Evolutionary conservation across 2,888 invertebrate genomes (phyloP).

Genomic region (Heliconius charithonia): DNA sequence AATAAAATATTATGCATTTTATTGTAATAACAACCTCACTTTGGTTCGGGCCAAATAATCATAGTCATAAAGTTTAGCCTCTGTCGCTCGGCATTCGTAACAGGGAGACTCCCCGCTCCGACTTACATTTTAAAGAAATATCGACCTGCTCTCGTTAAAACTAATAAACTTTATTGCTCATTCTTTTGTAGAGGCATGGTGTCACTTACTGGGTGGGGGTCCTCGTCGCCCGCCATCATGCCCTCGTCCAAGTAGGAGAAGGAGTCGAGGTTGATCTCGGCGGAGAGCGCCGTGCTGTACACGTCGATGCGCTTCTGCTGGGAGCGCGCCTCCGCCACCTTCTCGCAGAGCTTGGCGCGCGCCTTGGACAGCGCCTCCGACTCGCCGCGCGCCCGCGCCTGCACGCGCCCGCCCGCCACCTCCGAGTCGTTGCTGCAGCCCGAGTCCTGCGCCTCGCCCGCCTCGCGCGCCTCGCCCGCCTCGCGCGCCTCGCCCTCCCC

Average conservation of each 20-base stretch:
- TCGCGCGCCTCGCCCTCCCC: slow-evolving; percentile 60
- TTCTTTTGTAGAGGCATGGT: slow-evolving; percentile 68
- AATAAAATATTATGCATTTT: slow-evolving; percentile 28
- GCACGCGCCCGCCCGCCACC: slow-evolving; percentile 72
- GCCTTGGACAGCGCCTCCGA: slow-evolving; percentile 74
- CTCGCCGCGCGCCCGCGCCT: slow-evolving; percentile 67
- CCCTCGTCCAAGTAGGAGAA: slow-evolving; percentile 81
- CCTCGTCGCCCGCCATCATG: slow-evolving; percentile 75
- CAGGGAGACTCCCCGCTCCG: neutral
- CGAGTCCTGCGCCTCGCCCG: slow-evolving; percentile 67
- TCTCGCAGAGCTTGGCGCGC: slow-evolving; percentile 74
- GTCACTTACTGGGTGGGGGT: slow-evolving; percentile 66
- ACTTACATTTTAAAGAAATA: slow-evolving; percentile 58
- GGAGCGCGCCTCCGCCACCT: slow-evolving; percentile 73
- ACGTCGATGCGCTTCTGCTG: slow-evolving; percentile 79
- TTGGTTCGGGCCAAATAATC: slow-evolving; percentile 19
- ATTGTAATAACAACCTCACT: slow-evolving; percentile 11
- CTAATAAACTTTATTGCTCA: slow-evolving; percentile 66
- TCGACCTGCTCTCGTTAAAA: slow-evolving; percentile 47
- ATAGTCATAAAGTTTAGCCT: slow-evolving; percentile 42
- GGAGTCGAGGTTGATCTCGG: slow-evolving; percentile 81
- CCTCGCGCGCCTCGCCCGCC: slow-evolving; percentile 68
- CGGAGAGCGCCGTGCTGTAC: slow-evolving; percentile 80
- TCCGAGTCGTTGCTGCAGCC: slow-evolving; percentile 81
- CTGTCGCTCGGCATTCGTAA: slow-evolving; percentile 22